Base-by-base conservation (phyloP, 1,140 invertebrate genomes). In the Mizuhopecten yessoensis region DNA sequence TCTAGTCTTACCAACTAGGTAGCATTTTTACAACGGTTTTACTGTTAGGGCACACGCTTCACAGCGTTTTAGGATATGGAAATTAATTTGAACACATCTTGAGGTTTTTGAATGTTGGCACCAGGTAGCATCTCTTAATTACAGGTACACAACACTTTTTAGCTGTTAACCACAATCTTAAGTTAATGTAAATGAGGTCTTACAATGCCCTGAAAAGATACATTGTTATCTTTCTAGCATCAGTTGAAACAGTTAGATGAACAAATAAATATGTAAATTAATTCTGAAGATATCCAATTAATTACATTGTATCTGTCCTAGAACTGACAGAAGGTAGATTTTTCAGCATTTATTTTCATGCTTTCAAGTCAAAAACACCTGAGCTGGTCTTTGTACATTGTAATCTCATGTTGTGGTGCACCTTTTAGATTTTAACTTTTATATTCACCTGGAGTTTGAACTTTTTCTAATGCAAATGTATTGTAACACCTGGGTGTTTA, bases 51-150 rank as follows among this genome's bases (percentile, higher is more conserved):
- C 57, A 75, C 57, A 13, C 57, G 57, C 57, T 5, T 1, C 11
- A n/a, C 2, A n/a, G 57, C 57, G n/a, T 75, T 75, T 75, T 17
- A 75, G 57, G 23, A 75, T 29, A 75, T n/a, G n/a, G 57, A 75
- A 75, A 75, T 75, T 75, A 75, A 75, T 75, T 75, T 75, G n/a
- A 75, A 75, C n/a, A 75, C 57, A 75, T 29, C 57, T 75, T 75
- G 9, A 29, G 11, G 57, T 75, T 75, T 39, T 5, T 29, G 57
- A 75, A 29, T 29, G 29, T 75, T 75, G 57, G 57, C 57, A 29
- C 57, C 57, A 75, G 57, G 57, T 75, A 75, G 29, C 57, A 75
- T 75, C 57, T n/a, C n/a, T 49, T 75, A 75, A 75, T 75, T 75
- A 29, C 57, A 75, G 57, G 57, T 75, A 75, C 57, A 75, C 5